These are phyloP conservation scores for Chaenogobius annularis DNA, from an alignment of 2,113 vertebrate species.

Conservation along the genomic window DNA sequence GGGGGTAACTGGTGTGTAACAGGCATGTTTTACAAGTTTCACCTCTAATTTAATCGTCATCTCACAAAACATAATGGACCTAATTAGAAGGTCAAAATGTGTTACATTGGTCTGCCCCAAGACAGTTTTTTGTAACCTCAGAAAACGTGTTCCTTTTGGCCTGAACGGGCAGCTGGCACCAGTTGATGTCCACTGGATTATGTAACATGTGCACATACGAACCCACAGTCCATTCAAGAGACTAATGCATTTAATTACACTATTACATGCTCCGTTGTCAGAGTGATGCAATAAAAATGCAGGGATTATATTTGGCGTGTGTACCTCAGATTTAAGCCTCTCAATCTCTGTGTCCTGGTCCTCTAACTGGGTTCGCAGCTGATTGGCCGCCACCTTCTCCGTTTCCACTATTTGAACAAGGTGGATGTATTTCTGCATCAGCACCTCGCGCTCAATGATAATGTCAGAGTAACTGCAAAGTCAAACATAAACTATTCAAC, in stretches of 20 bases:
- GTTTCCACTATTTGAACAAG: slow-evolving; percentile 97
- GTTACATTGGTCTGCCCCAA: background rate
- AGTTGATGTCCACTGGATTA: slow-evolving; percentile 1
- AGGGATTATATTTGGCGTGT: background rate
- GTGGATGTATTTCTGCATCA: slow-evolving; percentile 98
- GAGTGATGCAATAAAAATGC: slow-evolving; percentile 11
- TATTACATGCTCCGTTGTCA: background rate
- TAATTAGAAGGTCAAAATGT: background rate
- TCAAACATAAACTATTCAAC: background rate
- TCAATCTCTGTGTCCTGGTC: slow-evolving; percentile 98
- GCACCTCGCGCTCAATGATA: slow-evolving; percentile 91
- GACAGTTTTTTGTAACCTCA: background rate
- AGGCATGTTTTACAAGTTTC: no score
- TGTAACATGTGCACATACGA: background rate
- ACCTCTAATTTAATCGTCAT: background rate
- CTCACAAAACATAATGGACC: background rate
- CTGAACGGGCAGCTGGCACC: background rate
- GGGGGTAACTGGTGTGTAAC: no score
- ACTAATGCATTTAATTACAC: background rate
- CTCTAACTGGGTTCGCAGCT: slow-evolving; percentile 94
- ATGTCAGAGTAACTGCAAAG: slow-evolving; percentile 88
- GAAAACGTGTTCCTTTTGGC: background rate
- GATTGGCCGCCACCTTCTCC: slow-evolving; percentile 95
- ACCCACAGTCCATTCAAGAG: background rate
- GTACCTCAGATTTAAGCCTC: slow-evolving; percentile 94